These are phyloP conservation scores for Pseudomugil tenellus DNA, from an alignment of 2,797 vertebrate genomes.

Conservation along the genomic window DNA sequence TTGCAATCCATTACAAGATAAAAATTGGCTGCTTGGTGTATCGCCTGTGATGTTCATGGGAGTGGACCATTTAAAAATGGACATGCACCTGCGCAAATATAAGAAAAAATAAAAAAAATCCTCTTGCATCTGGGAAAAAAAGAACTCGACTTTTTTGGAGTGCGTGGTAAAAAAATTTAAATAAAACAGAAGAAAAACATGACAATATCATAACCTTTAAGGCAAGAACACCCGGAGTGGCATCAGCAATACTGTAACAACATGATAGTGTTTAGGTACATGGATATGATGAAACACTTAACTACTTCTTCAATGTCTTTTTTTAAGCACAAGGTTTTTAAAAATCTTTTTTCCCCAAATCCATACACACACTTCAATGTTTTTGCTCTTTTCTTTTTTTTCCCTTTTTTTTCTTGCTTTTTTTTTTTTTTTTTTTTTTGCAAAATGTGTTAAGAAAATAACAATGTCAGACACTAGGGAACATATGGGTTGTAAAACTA, in stretches of 20 bases:
- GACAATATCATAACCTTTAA: conserved; percentile 95
- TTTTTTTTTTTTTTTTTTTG: conserved; percentile 52
- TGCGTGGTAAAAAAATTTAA: conserved; percentile 33
- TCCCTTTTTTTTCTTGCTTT: conserved; percentile 37
- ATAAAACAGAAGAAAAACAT: conserved; percentile 49
- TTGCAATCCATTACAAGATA: conserved; percentile 80
- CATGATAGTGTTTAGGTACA: conserved; percentile 82
- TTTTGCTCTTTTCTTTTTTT: conserved; percentile 45
- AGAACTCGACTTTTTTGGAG: conserved; percentile 62
- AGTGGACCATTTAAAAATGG: conserved; percentile 85
- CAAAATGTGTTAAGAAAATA: conserved; percentile 84
- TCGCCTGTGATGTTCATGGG: conserved; percentile 78
- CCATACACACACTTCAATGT: conserved; percentile 76
- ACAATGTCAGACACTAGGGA: conserved; percentile 84
- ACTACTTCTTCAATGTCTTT: conserved; percentile 82
- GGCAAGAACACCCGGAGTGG: conserved; percentile 98
- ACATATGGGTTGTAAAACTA: conserved; percentile 86
- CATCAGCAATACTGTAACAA: conserved; percentile 87
- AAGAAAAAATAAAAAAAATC: conserved; percentile 73
- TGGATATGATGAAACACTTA: conserved; percentile 84
- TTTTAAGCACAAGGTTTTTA: conserved; percentile 80
- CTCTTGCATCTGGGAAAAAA: conserved; percentile 74
- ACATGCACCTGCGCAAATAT: conserved; percentile 89
- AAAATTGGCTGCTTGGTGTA: conserved; percentile 81
- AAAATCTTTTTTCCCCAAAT: conserved; percentile 71